These are phyloP conservation scores for Rotaria socialis DNA, from an alignment of 2,888 invertebrate species.

Conservation along the genomic window DNA sequence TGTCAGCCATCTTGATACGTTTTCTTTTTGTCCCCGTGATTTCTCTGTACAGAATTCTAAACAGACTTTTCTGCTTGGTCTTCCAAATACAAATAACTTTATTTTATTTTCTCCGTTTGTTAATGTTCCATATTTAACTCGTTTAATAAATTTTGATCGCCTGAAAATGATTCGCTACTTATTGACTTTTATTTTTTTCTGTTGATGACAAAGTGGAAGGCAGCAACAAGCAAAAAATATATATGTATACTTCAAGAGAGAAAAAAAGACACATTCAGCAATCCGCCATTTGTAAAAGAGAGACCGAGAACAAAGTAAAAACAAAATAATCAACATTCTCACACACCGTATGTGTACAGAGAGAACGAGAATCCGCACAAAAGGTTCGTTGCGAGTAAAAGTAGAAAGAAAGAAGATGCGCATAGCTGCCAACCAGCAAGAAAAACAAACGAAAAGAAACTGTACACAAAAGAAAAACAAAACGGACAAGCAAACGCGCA, in stretches of 20 bases:
- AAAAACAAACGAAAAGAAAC: neutral
- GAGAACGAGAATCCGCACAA: neutral
- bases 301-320: neutral
- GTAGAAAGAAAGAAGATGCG: neutral
- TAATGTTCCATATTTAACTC: neutral
- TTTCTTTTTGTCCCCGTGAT: too few species aligned
- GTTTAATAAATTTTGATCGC: neutral
- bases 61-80: too few species aligned
- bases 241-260: slow-evolving; percentile 20
- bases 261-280: slow-evolving; percentile 5
- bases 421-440: neutral
- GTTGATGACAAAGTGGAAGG: slow-evolving; percentile 26
- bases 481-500: neutral
- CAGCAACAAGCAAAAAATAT: slow-evolving; percentile 29
- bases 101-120: too few species aligned
- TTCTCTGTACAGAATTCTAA: too few species aligned
- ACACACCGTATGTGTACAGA: slow-evolving; percentile 9
- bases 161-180: neutral
- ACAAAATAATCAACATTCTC: slow-evolving; percentile 26
- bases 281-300: slow-evolving; percentile 6
- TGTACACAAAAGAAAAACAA: neutral
- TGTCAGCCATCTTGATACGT: too few species aligned
- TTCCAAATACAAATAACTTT: too few species aligned
- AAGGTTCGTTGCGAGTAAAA: slow-evolving; percentile 18
- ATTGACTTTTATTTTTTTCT: slow-evolving; percentile 14